Evolutionary conservation across 2,113 vertebrate genomes (phyloP).

Genomic region (Gracilinanus agilis): DNA sequence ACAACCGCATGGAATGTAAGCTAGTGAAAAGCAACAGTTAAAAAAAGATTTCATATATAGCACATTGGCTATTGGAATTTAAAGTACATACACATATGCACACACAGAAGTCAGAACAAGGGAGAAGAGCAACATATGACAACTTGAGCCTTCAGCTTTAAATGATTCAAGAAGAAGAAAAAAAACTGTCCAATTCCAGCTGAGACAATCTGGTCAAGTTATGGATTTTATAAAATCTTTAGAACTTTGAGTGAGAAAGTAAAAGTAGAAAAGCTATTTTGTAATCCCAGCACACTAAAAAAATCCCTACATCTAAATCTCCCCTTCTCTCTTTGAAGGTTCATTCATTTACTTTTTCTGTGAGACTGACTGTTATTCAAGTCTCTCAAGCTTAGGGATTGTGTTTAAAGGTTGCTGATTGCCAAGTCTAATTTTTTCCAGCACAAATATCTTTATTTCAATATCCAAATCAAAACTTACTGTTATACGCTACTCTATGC

Average conservation of each 20-base stretch:
- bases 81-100: background rate
- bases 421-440: background rate
- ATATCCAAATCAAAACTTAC: conserved; percentile 3
- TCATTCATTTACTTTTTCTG: conserved; percentile 9
- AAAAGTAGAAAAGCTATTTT: conserved; percentile 6
- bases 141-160: conserved; percentile 4
- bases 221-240: conserved; percentile 13
- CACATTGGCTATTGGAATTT: background rate
- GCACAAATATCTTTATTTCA: background rate
- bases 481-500: background rate
- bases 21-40: background rate
- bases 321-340: conserved; percentile 18
- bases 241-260: conserved; percentile 37
- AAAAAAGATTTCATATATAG: background rate
- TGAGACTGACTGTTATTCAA: conserved; percentile 11
- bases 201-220: conserved; percentile 31
- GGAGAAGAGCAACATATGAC: conserved; percentile 13
- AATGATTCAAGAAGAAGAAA: conserved; percentile 29
- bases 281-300: background rate
- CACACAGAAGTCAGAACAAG: conserved; percentile 11
- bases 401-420: conserved; percentile 22
- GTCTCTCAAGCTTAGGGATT: background rate
- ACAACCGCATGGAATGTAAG: background rate
- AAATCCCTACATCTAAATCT: background rate
- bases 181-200: background rate